Base-by-base conservation (phyloP, 1,140 invertebrate species). In the Uloborus diversus region DNA sequence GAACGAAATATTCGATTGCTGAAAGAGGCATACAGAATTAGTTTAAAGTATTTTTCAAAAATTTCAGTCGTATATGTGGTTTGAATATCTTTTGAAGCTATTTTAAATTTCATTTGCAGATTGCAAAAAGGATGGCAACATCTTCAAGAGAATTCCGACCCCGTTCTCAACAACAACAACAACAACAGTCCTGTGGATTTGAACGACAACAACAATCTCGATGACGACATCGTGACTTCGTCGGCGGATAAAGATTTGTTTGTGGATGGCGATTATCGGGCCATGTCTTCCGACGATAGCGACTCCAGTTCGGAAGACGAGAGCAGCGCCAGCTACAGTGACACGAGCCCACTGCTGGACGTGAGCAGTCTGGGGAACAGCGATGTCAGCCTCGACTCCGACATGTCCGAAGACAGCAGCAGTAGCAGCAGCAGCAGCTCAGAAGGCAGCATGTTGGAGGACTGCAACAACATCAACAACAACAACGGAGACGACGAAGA, bases 291-390 rank as follows among this genome's bases (percentile, higher is more conserved):
- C 5, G 75, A 78, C 23, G 76, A 79, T 17, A 69, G 53, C 23
- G 65, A 49, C 5, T 69, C 64, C 9, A 68, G 76, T 32, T 68
- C 64, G 11, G 76, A 79, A 13, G 76, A 79, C 27, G 76, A 79
- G 33, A 68, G 64, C 30, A 79, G 76, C 37, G 65, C 53, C 11
- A 68, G 64, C 37, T 79, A 47, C 56, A 79, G 76, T 33, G 76
- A 79, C 65, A 79, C 76, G 14, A 79, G 76, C 33, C 76, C 76
- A 4, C 27, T 79, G 28, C 32, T 79, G 64, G 76, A 79, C 20
- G 76, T 79, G 65, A 79, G 76, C 32, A 79, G 76, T 49, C 35
- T 79, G 0, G 76, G 42, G 0, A 66, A 78, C 47, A 66, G 62
- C 30, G 73, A 78, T 78, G 73, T 42, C 30, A 65, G 61, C 28